Evolutionary conservation across 2,888 invertebrate species (phyloP).

Genomic region (Meta bourneti): DNA sequence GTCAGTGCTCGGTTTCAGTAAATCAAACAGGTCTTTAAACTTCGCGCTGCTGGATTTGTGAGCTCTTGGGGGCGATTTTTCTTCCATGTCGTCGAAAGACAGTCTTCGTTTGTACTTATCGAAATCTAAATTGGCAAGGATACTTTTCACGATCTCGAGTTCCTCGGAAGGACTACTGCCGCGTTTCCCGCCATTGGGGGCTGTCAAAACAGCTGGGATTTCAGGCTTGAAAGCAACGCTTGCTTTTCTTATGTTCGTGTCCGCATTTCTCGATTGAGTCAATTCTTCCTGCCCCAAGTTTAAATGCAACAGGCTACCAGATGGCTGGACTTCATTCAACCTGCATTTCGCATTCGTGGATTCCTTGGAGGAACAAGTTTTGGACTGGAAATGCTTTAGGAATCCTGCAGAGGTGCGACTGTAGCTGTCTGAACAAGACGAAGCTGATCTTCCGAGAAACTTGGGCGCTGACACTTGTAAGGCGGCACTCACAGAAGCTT

Average conservation of each 20-base stretch:
- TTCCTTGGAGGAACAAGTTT: not conserved
- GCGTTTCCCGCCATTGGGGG: conserved; percentile 17
- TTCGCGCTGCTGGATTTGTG: conserved; percentile 47
- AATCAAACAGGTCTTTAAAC: conserved; percentile 63
- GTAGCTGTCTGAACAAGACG: not conserved
- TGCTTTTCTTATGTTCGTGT: conserved; percentile 13
- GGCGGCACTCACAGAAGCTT: conserved; percentile 44
- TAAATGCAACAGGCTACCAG: no score
- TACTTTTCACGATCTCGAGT: conserved; percentile 77
- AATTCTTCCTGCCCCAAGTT: not conserved
- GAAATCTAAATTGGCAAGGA: conserved; percentile 77
- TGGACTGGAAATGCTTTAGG: conserved; percentile 14
- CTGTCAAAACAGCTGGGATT: conserved; percentile 28
- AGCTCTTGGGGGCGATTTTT: conserved; percentile 48
- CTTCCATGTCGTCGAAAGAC: conserved; percentile 60
- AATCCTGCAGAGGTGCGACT: not conserved
- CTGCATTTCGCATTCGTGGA: no score
- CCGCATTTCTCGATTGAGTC: not conserved
- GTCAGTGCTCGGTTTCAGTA: conserved; percentile 50
- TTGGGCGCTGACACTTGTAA: conserved; percentile 55
- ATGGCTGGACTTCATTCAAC: no score
- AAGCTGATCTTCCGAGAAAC: not conserved
- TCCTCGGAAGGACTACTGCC: conserved; percentile 75
- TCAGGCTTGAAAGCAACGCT: conserved; percentile 45
- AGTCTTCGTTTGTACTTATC: conserved; percentile 76